Base-by-base conservation (phyloP, 2,113 vertebrate species). In the Paradisaea rubra region DNA sequence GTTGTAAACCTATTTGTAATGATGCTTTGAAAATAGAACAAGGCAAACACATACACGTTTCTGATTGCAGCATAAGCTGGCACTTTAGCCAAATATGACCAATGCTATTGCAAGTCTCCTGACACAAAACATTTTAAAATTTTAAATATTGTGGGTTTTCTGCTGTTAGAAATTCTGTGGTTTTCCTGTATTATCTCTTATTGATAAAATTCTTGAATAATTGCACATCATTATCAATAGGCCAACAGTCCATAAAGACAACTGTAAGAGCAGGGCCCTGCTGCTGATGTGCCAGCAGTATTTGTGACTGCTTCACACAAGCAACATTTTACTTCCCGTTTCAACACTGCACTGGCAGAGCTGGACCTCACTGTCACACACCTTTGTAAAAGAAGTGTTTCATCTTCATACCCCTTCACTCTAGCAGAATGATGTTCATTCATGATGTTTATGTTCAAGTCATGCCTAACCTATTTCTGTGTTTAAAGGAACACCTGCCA, bases 401-500 rank as follows among this genome's bases (percentile, higher is more conserved):
- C 11, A 59, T 76, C 17, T 65, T 63, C 6, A 2, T 25, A n/a
- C 10, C 28, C 18, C 12, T 66, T 89, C 37, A 18, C 45, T 86
- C 53, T 41, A 66, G 57, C 39, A 89, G 63, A 93, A 77, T 31
- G 22, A 47, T 69, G 16, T 61, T 71, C 39, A 25, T 70, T 71
- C 54, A 37, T 18, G 11, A 39, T 53, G 28, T 12, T 60, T 33
- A 23, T 37, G 14, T 64, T 71, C 47, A 45, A 23, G 39, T 16
- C 23, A 61, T 73, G 12, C 15, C 59, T 95, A 92, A 96, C 45
- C 37, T 72, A 10, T 52, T 88, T 69, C 20, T 96, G 0, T 97
- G 16, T 93, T 88, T 80, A 61, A 96, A 99, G 99, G 98, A 91
- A 56, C 92, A 95, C 50, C 81, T 97, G 63, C 81, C 93, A 50